Base-by-base conservation (phyloP, 2,113 vertebrate genomes). In the Bos indicus region DNA sequence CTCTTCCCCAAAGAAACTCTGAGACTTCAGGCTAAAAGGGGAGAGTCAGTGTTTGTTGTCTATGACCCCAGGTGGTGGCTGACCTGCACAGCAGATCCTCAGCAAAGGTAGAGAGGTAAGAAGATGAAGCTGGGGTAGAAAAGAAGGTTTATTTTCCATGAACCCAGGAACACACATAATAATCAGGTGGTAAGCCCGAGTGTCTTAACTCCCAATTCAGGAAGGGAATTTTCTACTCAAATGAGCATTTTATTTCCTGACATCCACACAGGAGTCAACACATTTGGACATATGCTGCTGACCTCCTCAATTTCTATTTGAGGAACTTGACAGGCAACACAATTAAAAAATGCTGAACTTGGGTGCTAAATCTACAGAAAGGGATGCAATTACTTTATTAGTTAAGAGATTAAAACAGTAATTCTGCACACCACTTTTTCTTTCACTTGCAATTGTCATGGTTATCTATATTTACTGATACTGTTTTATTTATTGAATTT, bases 401-500 rank as follows among this genome's bases (percentile, higher is more conserved):
- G 56, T 77, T 77, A 60, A 51, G 46, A 92, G 46, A 97, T 33
- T 87, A 83, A 91, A 93, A 95, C 4, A 40, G 12, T 52, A 91
- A 83, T 94, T 88, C 46, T 78, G 26, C 4, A 92, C 48, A 78
- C 1, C 40, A 91, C 28, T 52, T 82, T 95, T 77, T 85, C 67
- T 92, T 78, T 83, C 30, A 54, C 26, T 89, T 77, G 48, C 62
- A 92, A 96, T 57, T 92, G 9, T 81, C 46, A 91, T 36, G 30
- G 19, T 92, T 92, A 57, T 19, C 95, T 78, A 71, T 10, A 33
- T 60, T 90, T 74, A 96, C 19, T 25, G 46, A 92, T 36, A 87
- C 84, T 60, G 30, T 43, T 81, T 94, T 85, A 92, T 60, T 96
- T 84, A 88, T 9, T 92, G 19, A 57, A 71, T 93, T 88, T 95